A percentile compares a stretch with the other conserved stretches of the same genome.
These are phyloP conservation scores for Drosophila nigricruria DNA, from an alignment of 2,888 invertebrate species.

Conservation along the genomic window DNA sequence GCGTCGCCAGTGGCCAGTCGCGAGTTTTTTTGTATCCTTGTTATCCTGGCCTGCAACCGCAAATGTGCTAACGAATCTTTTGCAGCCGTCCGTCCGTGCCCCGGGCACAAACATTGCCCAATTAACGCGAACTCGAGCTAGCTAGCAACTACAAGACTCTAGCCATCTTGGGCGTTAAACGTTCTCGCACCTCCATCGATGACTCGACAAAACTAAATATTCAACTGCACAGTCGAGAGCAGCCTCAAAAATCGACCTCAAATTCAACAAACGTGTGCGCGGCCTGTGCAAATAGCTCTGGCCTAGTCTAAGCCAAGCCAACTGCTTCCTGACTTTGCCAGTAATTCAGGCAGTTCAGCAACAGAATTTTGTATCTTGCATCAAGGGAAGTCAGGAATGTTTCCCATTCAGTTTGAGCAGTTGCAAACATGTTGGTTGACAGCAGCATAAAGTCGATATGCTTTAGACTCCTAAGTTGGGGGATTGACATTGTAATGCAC, in stretches of 20 bases:
- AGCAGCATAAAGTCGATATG: constrained; percentile 10
- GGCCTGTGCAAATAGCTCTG: constrained; percentile 18
- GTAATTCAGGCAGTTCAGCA: background rate
- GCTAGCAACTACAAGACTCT: constrained; percentile 40
- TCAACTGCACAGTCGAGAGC: background rate
- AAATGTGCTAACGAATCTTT: constrained; percentile 77
- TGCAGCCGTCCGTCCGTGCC: constrained; percentile 48
- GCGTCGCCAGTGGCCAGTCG: constrained; percentile 25
- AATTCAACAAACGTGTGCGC: constrained; percentile 5
- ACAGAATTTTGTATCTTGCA: background rate
- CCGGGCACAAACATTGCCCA: constrained; percentile 63
- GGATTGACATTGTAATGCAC: constrained; percentile 19
- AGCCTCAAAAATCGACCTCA: constrained; percentile 20
- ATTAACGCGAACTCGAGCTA: constrained; percentile 68
- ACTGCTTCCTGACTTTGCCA: constrained; percentile 17
- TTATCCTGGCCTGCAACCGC: constrained; percentile 71
- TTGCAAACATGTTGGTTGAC: constrained; percentile 8
- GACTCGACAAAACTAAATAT: constrained; percentile 61
- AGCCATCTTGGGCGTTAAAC: constrained; percentile 65
- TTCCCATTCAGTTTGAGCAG: background rate
- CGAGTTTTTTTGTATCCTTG: constrained; percentile 48
- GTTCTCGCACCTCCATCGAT: constrained; percentile 70
- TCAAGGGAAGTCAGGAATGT: background rate
- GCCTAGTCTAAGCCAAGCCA: background rate
- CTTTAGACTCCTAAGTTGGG: constrained; percentile 10